Percentiles rank a stretch among this genome's conserved stretches.
Evolutionary conservation across 2,797 vertebrate species (phyloP).

Genomic region (Falco peregrinus): DNA sequence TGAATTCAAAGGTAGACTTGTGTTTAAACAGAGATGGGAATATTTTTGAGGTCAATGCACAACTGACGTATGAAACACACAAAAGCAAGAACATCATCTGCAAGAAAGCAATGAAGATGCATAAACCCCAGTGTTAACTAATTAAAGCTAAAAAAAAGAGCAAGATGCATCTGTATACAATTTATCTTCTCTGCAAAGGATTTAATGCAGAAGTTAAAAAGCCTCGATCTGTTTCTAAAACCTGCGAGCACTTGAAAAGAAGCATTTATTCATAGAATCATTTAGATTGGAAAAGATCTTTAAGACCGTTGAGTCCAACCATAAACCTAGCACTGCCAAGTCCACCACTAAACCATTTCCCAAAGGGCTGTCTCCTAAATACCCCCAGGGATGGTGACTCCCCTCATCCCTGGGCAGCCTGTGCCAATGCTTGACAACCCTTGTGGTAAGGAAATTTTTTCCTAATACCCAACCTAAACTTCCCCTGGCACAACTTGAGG

Average conservation of each 20-base stretch:
- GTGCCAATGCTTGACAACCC: neutral
- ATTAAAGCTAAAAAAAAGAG: neutral
- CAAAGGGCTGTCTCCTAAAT: rapidly evolving
- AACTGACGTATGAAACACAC: neutral
- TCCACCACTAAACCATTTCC: neutral
- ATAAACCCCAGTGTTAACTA: neutral
- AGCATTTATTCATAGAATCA: neutral
- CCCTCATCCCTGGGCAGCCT: neutral
- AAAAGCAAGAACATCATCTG: neutral
- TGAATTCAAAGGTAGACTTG: neutral
- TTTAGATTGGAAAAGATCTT: neutral
- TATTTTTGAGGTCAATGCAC: conserved; percentile 9
- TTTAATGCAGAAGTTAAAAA: neutral
- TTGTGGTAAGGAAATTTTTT: neutral
- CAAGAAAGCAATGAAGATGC: neutral
- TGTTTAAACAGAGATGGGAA: neutral
- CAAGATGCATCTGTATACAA: neutral
- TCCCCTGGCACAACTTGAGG: neutral
- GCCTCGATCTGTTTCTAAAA: neutral
- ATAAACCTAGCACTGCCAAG: rapidly evolving
- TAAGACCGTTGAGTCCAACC: neutral
- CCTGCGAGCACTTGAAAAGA: neutral
- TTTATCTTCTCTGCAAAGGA: neutral
- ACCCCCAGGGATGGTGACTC: neutral
- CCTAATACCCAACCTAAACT: neutral